phyloP scores from a whole-genome alignment of 2,797 vertebrate genomes.

The Alca torda region DNA sequence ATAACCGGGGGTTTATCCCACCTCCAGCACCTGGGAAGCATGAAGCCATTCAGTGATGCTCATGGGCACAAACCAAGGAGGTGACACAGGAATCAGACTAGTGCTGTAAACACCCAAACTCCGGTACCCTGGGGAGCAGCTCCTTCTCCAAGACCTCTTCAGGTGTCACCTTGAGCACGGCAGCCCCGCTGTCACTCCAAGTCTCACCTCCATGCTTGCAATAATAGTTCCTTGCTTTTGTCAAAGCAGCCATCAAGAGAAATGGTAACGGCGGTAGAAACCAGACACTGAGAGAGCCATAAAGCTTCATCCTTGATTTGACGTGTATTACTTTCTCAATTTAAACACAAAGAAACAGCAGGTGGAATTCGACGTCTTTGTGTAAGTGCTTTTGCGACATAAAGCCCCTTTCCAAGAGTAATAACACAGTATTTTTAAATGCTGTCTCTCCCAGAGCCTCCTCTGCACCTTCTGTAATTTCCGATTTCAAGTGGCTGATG shows the following conservation, averaged over 20 bases:
- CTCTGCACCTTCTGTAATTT: background rate
- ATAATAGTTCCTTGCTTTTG: background rate
- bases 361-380: background rate
- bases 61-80: background rate
- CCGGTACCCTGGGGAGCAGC: background rate
- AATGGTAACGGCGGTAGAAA: background rate
- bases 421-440: background rate
- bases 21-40: background rate
- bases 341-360: constrained; percentile 8
- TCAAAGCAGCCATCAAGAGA: background rate
- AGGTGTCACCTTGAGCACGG: fast-evolving
- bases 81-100: background rate
- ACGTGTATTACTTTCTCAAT: background rate
- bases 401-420: background rate
- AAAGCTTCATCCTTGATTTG: background rate
- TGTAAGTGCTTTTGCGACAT: background rate
- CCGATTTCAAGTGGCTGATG: background rate
- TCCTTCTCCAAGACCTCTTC: background rate
- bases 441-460: background rate
- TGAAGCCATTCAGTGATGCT: background rate
- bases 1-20: background rate
- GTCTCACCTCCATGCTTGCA: background rate
- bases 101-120: background rate
- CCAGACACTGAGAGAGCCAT: background rate
- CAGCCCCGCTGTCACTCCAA: fast-evolving